A percentile compares a stretch with the other conserved stretches of the same genome.
These are phyloP conservation scores for Hydropsyche tenuis DNA, from an alignment of 1,140 invertebrate genomes.

Conservation along the genomic window DNA sequence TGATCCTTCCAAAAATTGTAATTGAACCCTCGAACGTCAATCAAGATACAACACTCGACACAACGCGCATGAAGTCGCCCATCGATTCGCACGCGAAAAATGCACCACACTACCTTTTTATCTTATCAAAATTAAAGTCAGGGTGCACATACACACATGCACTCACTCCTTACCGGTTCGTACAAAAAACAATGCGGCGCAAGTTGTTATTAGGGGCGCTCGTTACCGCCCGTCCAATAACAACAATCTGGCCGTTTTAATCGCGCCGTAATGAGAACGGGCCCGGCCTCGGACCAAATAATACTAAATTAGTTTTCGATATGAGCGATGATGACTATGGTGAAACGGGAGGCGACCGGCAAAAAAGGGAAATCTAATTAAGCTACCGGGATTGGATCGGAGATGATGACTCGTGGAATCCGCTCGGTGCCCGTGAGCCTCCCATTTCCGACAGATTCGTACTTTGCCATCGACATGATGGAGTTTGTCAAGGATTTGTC, in stretches of 20 bases:
- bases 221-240: conserved; percentile 32
- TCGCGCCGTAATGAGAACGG: conserved; percentile 35
- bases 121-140: too few species aligned
- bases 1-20: too few species aligned
- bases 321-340: conserved; percentile 45
- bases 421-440: too few species aligned
- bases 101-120: too few species aligned
- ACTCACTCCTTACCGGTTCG: not conserved
- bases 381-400: conserved; percentile 46
- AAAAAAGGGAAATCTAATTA: conserved; percentile 49
- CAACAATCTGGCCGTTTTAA: conserved; percentile 33
- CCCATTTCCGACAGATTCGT: not conserved
- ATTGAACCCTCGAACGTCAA: too few species aligned
- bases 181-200: conserved; percentile 11
- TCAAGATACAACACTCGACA: too few species aligned
- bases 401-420: conserved; percentile 34
- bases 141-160: too few species aligned
- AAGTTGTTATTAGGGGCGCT: conserved; percentile 40
- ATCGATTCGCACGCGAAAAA: too few species aligned
- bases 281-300: conserved; percentile 27
- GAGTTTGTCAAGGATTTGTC: too few species aligned
- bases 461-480: too few species aligned
- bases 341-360: conserved; percentile 36
- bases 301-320: conserved; percentile 49
- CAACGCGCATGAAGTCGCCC: too few species aligned